Base-by-base conservation (phyloP, 1,140 invertebrate genomes). In the Drosophila prosaltans region DNA sequence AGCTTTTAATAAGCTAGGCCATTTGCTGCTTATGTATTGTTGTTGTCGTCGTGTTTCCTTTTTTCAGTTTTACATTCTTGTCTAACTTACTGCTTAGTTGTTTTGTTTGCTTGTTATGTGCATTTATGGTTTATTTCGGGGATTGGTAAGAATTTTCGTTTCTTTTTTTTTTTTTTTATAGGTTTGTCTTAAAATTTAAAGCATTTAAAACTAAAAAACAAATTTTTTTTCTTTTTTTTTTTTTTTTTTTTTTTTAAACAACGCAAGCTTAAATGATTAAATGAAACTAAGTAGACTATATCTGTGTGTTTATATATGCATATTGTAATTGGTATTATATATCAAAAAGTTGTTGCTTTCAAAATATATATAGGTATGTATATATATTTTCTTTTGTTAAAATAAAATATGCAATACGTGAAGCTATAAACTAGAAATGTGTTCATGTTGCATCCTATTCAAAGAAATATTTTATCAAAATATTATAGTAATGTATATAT, bases 141-240 rank as follows among this genome's bases (percentile, higher is more conserved):
- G 55, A 32, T 63, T 63, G 61, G 40, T 63, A 72, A 84, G 78
- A 71, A 70, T 65, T 88, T 72, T 72, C 59, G 26, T 78, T 78
- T 72, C 74, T 65, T 72, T 73, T 89, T 77, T 61, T 80, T 36
- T 36, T 36, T 75, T 74, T 82, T 40, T 72, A 40, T 51, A 48
- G 43, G 21, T 72, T 36, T 65, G 62, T 54, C 84, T 89, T 88
- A 89, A 26, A 58, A 55, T 71, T 71, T 73, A 69, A 36, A 89
- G 63, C 59, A 69, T 73, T 90, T 89, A 89, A 81, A 89, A 89
- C 84, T 90, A 89, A 89, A 89, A 89, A 89, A 89, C 84, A 89
- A 89, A 78, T 78, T 84, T 51, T 51, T 48, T 45, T 16, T 6
- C n/a, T n/a, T 21, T 48, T 24, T 48, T 48, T 24, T 3, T 48